Percentiles rank a stretch among this genome's conserved stretches.
Conservation (phyloP, 2,888 invertebrate genomes). For the Eremobia ochroleuca region DNA sequence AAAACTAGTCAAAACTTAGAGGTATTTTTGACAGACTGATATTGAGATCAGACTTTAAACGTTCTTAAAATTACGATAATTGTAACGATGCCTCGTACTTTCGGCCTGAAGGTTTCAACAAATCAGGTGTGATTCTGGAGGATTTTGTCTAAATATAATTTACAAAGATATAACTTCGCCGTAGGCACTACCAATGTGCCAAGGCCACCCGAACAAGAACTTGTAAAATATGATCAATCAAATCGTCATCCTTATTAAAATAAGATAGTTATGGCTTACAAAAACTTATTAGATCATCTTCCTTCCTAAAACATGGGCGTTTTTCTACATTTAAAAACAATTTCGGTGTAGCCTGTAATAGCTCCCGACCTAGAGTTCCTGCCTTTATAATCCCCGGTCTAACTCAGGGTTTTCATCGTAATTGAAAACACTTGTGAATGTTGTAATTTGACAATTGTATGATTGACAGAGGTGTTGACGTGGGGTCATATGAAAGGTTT, state of each 20-base stretch:
- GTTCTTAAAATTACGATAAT: not conserved
- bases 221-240: not conserved
- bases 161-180: not conserved
- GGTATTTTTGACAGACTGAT: not conserved
- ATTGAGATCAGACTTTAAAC: not conserved
- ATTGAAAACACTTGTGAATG: slow-evolving; percentile 59
- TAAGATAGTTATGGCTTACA: not conserved
- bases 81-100: not conserved
- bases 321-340: slow-evolving; percentile 32
- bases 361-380: slow-evolving; percentile 36
- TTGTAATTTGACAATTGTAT: slow-evolving; percentile 61
- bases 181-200: not conserved
- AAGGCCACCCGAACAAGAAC: not conserved
- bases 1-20: not conserved
- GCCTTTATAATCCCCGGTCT: slow-evolving; percentile 30
- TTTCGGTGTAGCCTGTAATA: slow-evolving; percentile 20
- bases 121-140: not conserved
- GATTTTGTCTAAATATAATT: not conserved
- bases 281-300: not conserved
- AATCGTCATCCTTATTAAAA: slow-evolving; percentile 6
- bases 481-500: slow-evolving; percentile 43
- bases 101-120: not conserved
- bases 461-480: slow-evolving; percentile 64
- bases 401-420: slow-evolving; percentile 39
- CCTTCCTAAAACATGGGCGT: not conserved